Evolutionary conservation across 2,888 invertebrate species (phyloP), one percentile per base, ranked within the genome.

Genomic region (Romanomermis culicivorax): DNA sequence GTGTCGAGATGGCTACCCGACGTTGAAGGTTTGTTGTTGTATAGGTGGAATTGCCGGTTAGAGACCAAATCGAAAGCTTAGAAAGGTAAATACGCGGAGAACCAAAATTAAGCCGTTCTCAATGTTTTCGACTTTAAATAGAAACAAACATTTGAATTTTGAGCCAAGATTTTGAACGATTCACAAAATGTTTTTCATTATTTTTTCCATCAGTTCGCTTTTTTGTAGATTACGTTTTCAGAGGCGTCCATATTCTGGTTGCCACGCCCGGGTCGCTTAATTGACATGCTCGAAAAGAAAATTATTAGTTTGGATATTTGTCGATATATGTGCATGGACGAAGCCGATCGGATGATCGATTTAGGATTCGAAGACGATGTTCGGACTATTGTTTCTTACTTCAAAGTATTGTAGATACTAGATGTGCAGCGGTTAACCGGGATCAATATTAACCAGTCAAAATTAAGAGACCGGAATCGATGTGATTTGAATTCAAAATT

Each of bases 331-430:
- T 86, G 86, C 63, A 85, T 97, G 83, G 97, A 97, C 68, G 97
- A 97, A 71, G 97, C 97, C 0, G 97, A 99, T 72, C 77, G 97
- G 14, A 97, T 99, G 95, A 88, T 97, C 63, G 97, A 97, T 70
- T 88, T 97, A 85, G 97, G 97, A 0, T 99, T 99, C 71, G 97
- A 97, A 69, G 97, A 99, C 68, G 97, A 99, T 68, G 88, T 97
- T 29, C 75, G 95, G 58, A 95, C 93, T 1, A 97, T 99, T 63
- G 95, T 99, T 75, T 95, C 95, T 0, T 97, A 86, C 71, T 97
- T 99, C 70, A 85, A 85, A 67, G 82, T 80, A 71, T 63, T n/a
- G n/a, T n/a, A n/a, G n/a, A n/a, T n/a, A n/a, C n/a, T n/a, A n/a
- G n/a, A n/a, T n/a, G n/a, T n/a, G n/a, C n/a, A n/a, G n/a, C n/a